Evolutionary conservation across 2,888 invertebrate genomes (phyloP).

Genomic region (Dysmachus trigonus): DNA sequence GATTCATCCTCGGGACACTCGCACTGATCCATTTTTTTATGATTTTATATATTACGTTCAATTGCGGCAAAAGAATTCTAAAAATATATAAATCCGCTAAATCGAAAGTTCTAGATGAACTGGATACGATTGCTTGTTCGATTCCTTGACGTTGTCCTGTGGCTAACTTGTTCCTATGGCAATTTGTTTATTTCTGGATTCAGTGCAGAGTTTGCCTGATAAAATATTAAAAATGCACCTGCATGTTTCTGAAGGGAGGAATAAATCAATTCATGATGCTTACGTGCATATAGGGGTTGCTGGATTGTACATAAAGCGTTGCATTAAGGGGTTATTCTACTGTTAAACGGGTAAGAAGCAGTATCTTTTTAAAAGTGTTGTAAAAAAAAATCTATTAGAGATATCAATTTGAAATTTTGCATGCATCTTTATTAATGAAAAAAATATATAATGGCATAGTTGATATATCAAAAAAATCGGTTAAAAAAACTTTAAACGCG

Average conservation of each 20-base stretch:
- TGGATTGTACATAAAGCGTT: too few relatives aligned
- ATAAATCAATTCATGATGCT: background rate
- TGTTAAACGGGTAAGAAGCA: too few relatives aligned
- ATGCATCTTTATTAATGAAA: too few relatives aligned
- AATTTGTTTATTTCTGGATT: background rate
- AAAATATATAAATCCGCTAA: background rate
- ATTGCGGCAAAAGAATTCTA: background rate
- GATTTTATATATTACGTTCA: background rate
- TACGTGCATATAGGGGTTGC: background rate
- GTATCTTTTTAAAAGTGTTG: too few relatives aligned
- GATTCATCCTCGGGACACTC: background rate
- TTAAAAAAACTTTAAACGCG: too few relatives aligned
- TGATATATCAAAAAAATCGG: too few relatives aligned
- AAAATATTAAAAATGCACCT: background rate
- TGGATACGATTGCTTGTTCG: background rate
- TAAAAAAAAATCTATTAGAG: too few relatives aligned
- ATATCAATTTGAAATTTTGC: too few relatives aligned
- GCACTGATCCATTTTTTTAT: conserved; percentile 8
- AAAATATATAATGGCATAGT: too few relatives aligned
- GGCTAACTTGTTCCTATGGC: conserved; percentile 9
- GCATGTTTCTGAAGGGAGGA: background rate
- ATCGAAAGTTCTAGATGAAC: background rate
- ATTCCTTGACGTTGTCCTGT: background rate
- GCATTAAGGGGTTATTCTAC: too few relatives aligned
- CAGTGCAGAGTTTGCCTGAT: background rate